phyloP scores from a whole-genome alignment of 1,140 invertebrate genomes.

The Drosophila burlai region DNA sequence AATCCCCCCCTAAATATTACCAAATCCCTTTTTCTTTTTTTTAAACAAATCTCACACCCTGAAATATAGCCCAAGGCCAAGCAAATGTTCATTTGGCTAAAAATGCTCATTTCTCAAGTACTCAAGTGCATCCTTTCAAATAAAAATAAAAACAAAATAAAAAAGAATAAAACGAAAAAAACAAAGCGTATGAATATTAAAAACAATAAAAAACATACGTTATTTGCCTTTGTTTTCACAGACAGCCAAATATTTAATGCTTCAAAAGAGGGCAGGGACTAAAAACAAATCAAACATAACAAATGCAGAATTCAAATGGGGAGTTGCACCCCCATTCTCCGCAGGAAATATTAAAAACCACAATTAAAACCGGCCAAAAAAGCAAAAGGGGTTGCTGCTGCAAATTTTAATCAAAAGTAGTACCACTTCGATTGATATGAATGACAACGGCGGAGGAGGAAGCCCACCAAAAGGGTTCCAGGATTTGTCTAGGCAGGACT shows the following conservation, averaged over 20 bases:
- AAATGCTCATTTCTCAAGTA: conserved; percentile 81
- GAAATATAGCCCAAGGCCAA: conserved; percentile 58
- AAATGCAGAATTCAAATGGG: conserved; percentile 48
- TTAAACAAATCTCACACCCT: neutral
- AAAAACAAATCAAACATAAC: conserved; percentile 63
- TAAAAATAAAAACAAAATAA: conserved; percentile 8
- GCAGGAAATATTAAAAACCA: conserved; percentile 76
- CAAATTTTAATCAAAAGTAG: conserved; percentile 83
- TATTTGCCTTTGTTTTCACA: conserved; percentile 65
- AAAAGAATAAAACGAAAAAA: neutral
- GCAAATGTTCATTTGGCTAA: conserved; percentile 77
- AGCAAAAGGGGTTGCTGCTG: conserved; percentile 40
- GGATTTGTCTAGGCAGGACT: conserved; percentile 35
- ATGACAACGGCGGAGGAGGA: conserved; percentile 46
- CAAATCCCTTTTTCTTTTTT: neutral
- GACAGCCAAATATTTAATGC: conserved; percentile 78
- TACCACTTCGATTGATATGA: conserved; percentile 80
- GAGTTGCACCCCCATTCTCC: neutral
- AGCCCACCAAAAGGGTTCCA: conserved; percentile 37
- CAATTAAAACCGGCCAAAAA: conserved; percentile 70
- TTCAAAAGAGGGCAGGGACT: conserved; percentile 38
- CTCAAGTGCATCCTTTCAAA: conserved; percentile 40
- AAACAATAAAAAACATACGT: conserved; percentile 79
- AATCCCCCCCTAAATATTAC: neutral
- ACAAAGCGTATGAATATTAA: conserved; percentile 67